phyloP scores from a whole-genome alignment of 2,888 invertebrate species.

The Sussaba pulchella region DNA sequence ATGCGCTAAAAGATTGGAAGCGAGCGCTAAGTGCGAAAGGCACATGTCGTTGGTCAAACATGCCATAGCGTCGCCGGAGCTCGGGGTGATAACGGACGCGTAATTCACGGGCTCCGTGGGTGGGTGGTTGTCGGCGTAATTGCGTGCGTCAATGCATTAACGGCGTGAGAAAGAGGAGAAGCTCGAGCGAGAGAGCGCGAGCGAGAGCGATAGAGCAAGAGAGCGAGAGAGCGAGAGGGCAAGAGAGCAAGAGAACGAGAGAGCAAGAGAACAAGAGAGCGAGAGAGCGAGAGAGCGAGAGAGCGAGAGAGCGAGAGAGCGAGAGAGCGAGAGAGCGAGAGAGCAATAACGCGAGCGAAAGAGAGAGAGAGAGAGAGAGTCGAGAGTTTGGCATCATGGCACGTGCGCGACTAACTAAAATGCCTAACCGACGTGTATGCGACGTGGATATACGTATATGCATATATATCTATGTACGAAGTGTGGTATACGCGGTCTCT shows the following conservation, averaged over 20 bases:
- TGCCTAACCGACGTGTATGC: slow-evolving; percentile 48
- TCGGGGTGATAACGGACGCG: no score
- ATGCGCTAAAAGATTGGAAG: no score
- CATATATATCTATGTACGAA: not conserved
- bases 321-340: not conserved
- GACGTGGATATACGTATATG: not conserved
- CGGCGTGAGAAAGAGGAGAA: no score
- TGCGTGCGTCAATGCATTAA: no score
- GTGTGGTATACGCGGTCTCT: slow-evolving; percentile 70
- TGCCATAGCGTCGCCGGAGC: no score
- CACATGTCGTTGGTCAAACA: no score
- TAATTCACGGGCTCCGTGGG: no score
- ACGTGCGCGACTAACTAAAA: slow-evolving; percentile 64
- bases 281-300: no score
- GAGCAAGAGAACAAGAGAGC: no score
- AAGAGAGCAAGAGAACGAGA: no score
- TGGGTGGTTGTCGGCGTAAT: no score
- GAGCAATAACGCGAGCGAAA: slow-evolving; percentile 27
- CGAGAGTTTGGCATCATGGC: slow-evolving; percentile 51
- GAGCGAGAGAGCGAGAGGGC: slow-evolving; percentile 32
- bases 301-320: slow-evolving; percentile 21
- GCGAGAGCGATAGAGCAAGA: slow-evolving; percentile 27
- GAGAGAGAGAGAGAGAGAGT: slow-evolving; percentile 19
- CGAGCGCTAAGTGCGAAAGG: no score
- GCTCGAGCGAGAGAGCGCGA: not conserved